These are phyloP conservation scores for Misgurnus mizolepis DNA, from an alignment of 2,113 vertebrate genomes.

Conservation along the genomic window DNA sequence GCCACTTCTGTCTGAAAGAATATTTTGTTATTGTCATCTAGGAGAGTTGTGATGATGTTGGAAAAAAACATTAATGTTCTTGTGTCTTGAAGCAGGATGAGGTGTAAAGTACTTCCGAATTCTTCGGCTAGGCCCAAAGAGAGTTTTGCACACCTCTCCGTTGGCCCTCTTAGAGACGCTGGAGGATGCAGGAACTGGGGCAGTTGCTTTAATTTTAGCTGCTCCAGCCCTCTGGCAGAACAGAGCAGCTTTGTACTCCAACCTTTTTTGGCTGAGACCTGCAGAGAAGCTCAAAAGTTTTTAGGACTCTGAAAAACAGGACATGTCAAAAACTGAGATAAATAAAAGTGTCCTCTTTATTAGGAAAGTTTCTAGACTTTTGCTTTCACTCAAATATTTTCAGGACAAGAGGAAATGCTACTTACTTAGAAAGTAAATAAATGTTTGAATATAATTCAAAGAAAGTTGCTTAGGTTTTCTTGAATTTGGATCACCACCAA, in stretches of 20 bases:
- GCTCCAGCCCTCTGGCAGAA: slow-evolving; percentile 64
- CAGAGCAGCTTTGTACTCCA: slow-evolving; percentile 70
- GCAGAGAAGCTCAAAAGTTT: slow-evolving; percentile 61
- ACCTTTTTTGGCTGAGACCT: slow-evolving; percentile 59
- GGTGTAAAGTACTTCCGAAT: neutral
- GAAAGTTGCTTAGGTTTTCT: neutral
- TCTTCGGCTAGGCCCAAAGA: slow-evolving; percentile 8
- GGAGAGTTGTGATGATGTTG: too few relatives aligned
- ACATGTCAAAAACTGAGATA: slow-evolving; percentile 40
- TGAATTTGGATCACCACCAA: neutral
- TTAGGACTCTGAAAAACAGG: slow-evolving; percentile 56
- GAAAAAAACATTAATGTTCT: neutral
- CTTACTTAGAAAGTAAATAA: neutral
- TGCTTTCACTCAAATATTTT: neutral
- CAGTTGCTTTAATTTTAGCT: slow-evolving; percentile 77
- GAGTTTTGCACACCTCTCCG: slow-evolving; percentile 38
- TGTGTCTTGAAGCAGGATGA: neutral
- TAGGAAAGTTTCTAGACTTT: neutral
- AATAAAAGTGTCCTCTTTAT: slow-evolving; percentile 49
- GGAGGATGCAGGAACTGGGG: slow-evolving; percentile 68
- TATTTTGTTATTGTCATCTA: too few relatives aligned
- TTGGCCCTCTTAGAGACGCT: slow-evolving; percentile 64
- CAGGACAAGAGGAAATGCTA: neutral
- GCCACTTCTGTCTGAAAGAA: too few relatives aligned
- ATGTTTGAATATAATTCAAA: neutral